Evolutionary conservation across 2,888 invertebrate genomes (phyloP), one percentile per base, ranked within the genome.

Genomic region (Alloplasta piceator): DNA sequence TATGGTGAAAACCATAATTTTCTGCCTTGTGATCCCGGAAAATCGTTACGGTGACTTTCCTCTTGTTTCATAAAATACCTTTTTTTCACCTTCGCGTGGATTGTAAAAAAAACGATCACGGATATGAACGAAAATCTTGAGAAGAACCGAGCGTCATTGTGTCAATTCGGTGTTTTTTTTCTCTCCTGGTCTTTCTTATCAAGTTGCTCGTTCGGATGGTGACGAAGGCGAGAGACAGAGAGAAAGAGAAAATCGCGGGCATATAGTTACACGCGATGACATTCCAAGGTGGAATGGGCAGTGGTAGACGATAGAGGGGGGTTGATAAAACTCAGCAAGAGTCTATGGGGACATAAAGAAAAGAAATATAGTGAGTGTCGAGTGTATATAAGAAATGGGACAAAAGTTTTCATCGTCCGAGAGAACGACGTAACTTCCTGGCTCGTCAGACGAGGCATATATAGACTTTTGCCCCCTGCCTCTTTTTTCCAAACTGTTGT

Each of bases 351-450:
- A 72, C 67, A 61, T 72, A 48, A 64, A 64, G 61, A 26, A 26
- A 67, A 67, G 71, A 75, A 55, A 72, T 38, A 68, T 50, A 66
- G 61, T 46, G 43, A 46, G 50, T 43, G 58, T 26, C 12, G 48
- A 43, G 67, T 58, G 63, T 73, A 48, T 68, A 68, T 14, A 9
- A 71, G 73, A 68, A 73, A 75, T 14, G 38, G 41, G 77, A 36
- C 58, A 36, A 77, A 81, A 77, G 68, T 81, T 81, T 77, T 64
- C 68, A 74, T 81, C 63, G 68, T 68, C 58, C 64, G 56, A 6
- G 60, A 70, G 63, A 68, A 73, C 73, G 68, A 64, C 63, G 70
- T 39, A 81, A 77, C 73, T 81, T 81, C 73, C 77, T 61, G 73
- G 73, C 73, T 77, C 77, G 80, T 81, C 80, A 81, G 55, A 43